A percentile compares a stretch with the other conserved stretches of the same genome.
Evolutionary conservation across 2,888 invertebrate genomes (phyloP).

Genomic region (Drosophila monieri): DNA sequence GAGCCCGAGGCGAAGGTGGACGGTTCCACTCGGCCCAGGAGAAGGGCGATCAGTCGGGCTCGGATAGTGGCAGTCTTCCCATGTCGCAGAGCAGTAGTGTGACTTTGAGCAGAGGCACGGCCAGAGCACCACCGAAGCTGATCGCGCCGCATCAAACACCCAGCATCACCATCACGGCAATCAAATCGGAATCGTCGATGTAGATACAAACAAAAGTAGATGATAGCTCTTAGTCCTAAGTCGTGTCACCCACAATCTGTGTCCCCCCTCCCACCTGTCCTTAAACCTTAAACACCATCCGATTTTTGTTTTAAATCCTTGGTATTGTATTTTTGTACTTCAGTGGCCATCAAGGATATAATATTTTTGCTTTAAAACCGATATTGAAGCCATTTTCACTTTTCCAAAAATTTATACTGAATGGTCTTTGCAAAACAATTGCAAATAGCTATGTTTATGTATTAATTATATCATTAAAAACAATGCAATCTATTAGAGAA

Average conservation of each 20-base stretch:
- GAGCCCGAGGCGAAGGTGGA: slow-evolving; percentile 98
- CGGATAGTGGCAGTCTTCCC: slow-evolving; percentile 51
- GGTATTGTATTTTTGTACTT: not conserved
- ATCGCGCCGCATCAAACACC: slow-evolving; percentile 83
- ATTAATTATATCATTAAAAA: not conserved
- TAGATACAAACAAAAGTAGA: slow-evolving; percentile 50
- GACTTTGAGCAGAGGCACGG: slow-evolving; percentile 61
- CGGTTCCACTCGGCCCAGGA: slow-evolving; percentile 91
- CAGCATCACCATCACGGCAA: slow-evolving; percentile 83
- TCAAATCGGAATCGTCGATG: slow-evolving; percentile 75
- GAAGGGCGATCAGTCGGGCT: slow-evolving; percentile 67
- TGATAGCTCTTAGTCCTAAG: slow-evolving; percentile 32
- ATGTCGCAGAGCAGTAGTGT: slow-evolving; percentile 61
- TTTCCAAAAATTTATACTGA: not conserved
- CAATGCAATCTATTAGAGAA: not conserved
- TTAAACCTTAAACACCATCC: not conserved
- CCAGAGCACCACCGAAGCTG: slow-evolving; percentile 81
- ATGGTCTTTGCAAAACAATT: too few relatives aligned
- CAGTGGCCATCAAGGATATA: not conserved
- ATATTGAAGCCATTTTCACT: not conserved
- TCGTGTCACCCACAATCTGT: slow-evolving; percentile 12
- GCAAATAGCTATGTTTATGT: too few relatives aligned
- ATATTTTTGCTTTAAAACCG: not conserved
- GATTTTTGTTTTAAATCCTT: not conserved
- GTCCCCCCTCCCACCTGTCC: slow-evolving; percentile 4